Base-by-base conservation (phyloP, 2,113 vertebrate genomes). In the Apodemus speciosus region DNA sequence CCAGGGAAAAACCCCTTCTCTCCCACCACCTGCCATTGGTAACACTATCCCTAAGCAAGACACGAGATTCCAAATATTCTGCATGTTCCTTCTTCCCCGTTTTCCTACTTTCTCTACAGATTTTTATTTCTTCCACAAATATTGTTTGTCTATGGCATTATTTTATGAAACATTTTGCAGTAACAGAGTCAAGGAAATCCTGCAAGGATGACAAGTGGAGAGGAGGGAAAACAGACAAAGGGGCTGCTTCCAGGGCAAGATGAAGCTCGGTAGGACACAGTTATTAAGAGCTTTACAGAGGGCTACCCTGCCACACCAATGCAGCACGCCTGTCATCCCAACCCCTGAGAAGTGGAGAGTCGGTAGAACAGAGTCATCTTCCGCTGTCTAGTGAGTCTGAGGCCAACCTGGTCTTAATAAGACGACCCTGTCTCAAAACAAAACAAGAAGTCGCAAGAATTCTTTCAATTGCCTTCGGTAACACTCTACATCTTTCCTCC, bases 211-310 rank as follows among this genome's bases (percentile, higher is more conserved):
- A 21, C 88, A 60, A 46, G 46, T 15, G 68, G 75, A 86, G 2
- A 32, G 18, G 64, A 62, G 4, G 49, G 40, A 69, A 16, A 4
- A 1, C 0, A 51, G 62, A 87, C 62, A 13, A 68, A 89, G 72
- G 71, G 56, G 32, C 85, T 73, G n/a, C 32, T 68, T 80, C 21
- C 40, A 64, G 73, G 14, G 62, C 32, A 58, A 46, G 21, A 46
- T 69, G 20, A 64, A 49, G 64, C 85, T 81, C 66, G 58, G 83
- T 25, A 62, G 46, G 94, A 92, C 68, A 90, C 69, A 93, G 80
- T 73, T 83, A 71, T 38, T 30, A 16, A 60, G 64, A 77, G 32
- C 14, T 51, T 85, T 9, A 13, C 15, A 49, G n/a, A 88, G 86
- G 53, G 71, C 68, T 49, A 71, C 23, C 46, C 46, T 49, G 18